Base-by-base conservation (phyloP, 1,140 invertebrate genomes). In the Oedothorax gibbosus region DNA sequence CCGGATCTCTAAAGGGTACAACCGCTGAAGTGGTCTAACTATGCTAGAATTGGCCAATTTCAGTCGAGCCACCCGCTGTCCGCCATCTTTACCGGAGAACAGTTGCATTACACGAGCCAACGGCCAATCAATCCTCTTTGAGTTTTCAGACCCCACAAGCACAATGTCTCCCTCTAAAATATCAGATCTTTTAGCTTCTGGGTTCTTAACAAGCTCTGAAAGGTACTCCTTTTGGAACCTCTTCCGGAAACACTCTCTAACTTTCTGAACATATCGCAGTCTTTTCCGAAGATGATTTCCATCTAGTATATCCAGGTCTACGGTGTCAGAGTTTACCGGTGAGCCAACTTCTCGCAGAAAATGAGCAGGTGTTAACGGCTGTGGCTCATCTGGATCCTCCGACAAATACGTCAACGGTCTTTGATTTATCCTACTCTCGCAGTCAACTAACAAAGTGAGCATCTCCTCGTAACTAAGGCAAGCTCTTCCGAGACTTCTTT, bases 31-130 rank as follows among this genome's bases (percentile, higher is more conserved):
- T 75, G 87, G 87, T 69, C 88, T 14, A 20, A 86, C 87, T 14
- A 89, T 56, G 7, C 71, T 50, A 51, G 83, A 79, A 81, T 81
- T 85, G 77, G 65, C 69, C 50, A 87, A 86, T 82, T 86, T 82
- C 49, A 89, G 50, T 8, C 54, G 81, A 11, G 86, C 88, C 7
- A 87, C 86, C 54, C 89, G 57, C 6, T 88, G 86, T 20, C 71
- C 65, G 35, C 87, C 78, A 50, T 72, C 68, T 56, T 18, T 49
- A 35, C 53, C 11, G 12, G 56, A 12, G 15, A 66, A 53, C 7
- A 68, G 0, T 21, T 54, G 49, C 5, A 66, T 56, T 21, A 82
- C 66, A 20, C 20, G 35, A 60, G 53, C 35, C 14, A 82, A 20
- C 12, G 65, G 68, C 79, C 68, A 82, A 0, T 71, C 53, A 5